Base-by-base conservation (phyloP, 2,888 invertebrate species). In the Pelosia muscerda region DNA sequence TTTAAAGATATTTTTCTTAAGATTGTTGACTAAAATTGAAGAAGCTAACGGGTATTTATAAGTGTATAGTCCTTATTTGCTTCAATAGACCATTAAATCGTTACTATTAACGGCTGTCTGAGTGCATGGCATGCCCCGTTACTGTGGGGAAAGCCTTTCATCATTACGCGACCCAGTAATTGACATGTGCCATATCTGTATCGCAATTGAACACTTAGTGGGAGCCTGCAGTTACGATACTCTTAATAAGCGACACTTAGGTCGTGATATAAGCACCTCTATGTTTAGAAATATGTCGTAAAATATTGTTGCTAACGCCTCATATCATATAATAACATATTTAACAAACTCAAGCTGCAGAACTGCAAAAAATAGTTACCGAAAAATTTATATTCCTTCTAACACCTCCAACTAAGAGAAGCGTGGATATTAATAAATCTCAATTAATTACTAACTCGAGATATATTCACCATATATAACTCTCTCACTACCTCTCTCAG, bases 91-190 rank as follows among this genome's bases (percentile, higher is more conserved):
- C 78, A 80, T 78, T 75, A 78, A 80, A 78, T 77, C 72, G 71
- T 72, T 71, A 78, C 68, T 72, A 74, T 69, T 69, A 79, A 70
- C 75, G 59, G 66, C 49, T 68, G 65, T 68, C 60, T 68, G 69
- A 78, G 69, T 69, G 75, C 65, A 73, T 71, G 66, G 69, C 76
- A 68, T 73, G 69, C 71, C 76, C 80, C 69, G 76, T 78, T 79
- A 73, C 63, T 56, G 49, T 69, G 73, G 75, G 68, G 75, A 78
- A 81, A 76, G 75, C 73, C 74, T 74, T 81, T 72, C 75, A 76
- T 81, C 75, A 77, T 75, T 73, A 73, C 79, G 76, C 77, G 79
- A 77, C 69, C 77, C 72, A 78, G 68, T 81, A 82, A 81, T 76
- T 82, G 81, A 79, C 75, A 80, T 74, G 76, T 76, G 69, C 73